Evolutionary conservation across 2,888 invertebrate species (phyloP), one percentile per base, ranked within the genome.

Genomic region (Cheilosia scutellata): DNA sequence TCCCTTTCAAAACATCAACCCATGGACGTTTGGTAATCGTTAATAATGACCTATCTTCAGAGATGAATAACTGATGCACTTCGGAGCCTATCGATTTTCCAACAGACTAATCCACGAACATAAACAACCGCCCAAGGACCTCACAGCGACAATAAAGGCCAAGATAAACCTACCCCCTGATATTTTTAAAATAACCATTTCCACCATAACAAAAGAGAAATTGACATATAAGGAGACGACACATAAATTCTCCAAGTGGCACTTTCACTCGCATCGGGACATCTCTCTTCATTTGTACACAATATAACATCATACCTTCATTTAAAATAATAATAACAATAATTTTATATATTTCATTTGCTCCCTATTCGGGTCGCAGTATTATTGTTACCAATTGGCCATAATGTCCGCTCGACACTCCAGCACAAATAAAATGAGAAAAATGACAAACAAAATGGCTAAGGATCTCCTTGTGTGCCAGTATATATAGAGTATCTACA

Each of bases 191-290:
- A 27, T 51, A 44, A 16, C 44, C 68, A 60, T 42, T 68, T 51
- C 37, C 20, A 29, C 25, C 29, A 25, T 9, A 6, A 51, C 29
- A 68, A 47, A 7, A 40, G 11, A 40, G 68, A 76, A 77, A 62
- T 47, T 44, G 60, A 63, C 80, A 82, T 49, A 63, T 75, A 82
- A 65, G 42, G 70, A 4, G 11, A 11, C 9, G 27, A 51, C 82
- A 82, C 65, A 82, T 82, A 82, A 70, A 82, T 60, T 57, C 68
- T 68, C 68, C 68, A 66, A 80, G 74, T 80, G 80, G 55, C 55
- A 82, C 82, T 76, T 71, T 70, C 63, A 58, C 42, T 20, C 57
- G 37, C 11, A 20, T 20, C 20, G 42, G 57, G 33, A 77, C 70
- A 40, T 78, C 62, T 62, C 33, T 70, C 62, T 53, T 20, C 27